These are phyloP conservation scores for Halcyon smyrnensis DNA, from an alignment of 2,797 vertebrate genomes.

Conservation along the genomic window DNA sequence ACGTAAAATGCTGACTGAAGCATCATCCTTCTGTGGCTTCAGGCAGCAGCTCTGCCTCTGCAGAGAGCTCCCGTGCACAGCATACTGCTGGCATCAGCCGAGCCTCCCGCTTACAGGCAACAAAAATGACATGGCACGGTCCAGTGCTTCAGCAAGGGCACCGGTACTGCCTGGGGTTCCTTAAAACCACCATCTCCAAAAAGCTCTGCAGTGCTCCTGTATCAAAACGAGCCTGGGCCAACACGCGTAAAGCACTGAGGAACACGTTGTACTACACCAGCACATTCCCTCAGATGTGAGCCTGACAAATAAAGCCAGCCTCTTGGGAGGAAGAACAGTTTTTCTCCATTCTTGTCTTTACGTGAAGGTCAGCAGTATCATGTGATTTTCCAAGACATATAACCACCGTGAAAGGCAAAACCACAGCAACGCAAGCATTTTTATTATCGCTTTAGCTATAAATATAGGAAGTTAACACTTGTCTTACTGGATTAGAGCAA, in stretches of 20 bases:
- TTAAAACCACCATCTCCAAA: neutral
- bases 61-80: neutral
- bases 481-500: neutral
- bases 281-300: neutral
- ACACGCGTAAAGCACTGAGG: neutral
- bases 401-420: neutral
- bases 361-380: constrained; percentile 19
- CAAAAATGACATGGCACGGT: fast-evolving
- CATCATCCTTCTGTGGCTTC: neutral
- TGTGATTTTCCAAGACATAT: neutral
- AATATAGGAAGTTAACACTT: constrained; percentile 25
- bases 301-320: neutral
- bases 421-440: neutral
- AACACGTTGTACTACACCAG: constrained; percentile 1
- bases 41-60: neutral
- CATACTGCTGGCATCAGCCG: neutral
- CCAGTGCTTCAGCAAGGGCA: neutral
- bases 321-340: neutral
- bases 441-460: neutral
- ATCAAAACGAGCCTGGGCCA: neutral
- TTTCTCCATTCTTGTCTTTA: neutral
- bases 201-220: neutral
- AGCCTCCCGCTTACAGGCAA: neutral
- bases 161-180: neutral
- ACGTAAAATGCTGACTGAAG: fast-evolving